A percentile compares a stretch with the other conserved stretches of the same genome.
Evolutionary conservation across 1,140 invertebrate species (phyloP).

Genomic region (Oscheius sp.): DNA sequence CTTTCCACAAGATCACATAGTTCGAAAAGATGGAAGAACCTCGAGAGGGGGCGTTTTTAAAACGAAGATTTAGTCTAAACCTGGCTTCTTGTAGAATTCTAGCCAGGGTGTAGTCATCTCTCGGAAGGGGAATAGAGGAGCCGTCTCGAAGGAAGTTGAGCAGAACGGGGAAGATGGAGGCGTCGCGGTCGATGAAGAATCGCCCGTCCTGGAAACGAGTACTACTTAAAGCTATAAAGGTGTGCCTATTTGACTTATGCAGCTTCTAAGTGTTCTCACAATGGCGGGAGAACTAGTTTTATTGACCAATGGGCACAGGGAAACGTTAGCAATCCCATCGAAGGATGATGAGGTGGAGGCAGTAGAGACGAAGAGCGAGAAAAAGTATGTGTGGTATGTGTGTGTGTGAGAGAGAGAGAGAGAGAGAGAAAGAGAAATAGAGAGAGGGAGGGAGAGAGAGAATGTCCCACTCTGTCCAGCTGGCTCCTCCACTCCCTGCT

Average conservation of each 20-base stretch:
- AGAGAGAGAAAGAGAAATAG: no score
- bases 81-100: conserved; percentile 38
- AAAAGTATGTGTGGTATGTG: no score
- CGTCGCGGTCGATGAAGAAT: conserved; percentile 43
- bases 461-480: conserved; percentile 22
- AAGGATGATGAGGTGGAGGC: no score
- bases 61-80: conserved; percentile 9
- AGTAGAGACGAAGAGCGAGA: no score
- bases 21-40: conserved; percentile 20
- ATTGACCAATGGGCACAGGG: no score
- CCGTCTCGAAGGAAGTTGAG: conserved; percentile 41
- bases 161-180: conserved; percentile 33
- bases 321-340: no score
- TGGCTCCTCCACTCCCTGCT: conserved; percentile 16
- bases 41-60: neutral
- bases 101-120: conserved; percentile 35
- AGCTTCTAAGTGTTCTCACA: no score
- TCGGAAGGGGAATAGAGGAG: conserved; percentile 29
- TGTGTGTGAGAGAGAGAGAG: no score
- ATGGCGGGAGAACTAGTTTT: no score
- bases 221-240: no score
- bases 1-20: conserved; percentile 23
- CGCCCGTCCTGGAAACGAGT: conserved; percentile 35
- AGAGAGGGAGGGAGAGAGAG: no score
- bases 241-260: no score